Percentiles rank a stretch among this genome's conserved stretches.
phyloP scores from a whole-genome alignment of 1,140 invertebrate genomes.

The Tetramorium alpestre region DNA sequence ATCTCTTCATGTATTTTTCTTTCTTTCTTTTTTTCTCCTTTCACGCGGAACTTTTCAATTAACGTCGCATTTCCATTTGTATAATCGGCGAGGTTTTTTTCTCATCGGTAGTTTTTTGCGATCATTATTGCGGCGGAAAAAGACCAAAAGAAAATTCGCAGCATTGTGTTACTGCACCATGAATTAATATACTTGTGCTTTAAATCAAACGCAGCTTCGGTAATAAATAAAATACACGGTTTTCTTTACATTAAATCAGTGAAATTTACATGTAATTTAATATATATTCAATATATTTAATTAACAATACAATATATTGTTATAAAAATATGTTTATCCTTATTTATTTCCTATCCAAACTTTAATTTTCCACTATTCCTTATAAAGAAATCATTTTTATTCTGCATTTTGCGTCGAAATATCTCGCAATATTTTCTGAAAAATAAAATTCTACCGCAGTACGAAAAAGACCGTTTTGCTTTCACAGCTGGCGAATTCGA shows the following conservation, averaged over 20 bases:
- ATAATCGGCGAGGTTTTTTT: slow-evolving; percentile 37
- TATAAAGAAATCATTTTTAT: neutral
- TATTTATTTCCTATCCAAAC: neutral
- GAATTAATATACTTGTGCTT: slow-evolving; percentile 1
- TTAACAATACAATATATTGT: neutral
- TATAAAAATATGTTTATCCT: neutral
- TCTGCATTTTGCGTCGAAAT: neutral
- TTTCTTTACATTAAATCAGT: neutral
- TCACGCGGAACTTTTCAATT: slow-evolving; percentile 34
- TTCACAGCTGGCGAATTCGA: neutral
- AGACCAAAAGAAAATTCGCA: neutral
- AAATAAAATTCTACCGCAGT: neutral
- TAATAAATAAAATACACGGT: neutral
- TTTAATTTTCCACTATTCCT: neutral
- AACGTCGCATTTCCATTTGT: slow-evolving; percentile 24
- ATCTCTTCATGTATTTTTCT: slow-evolving; percentile 1
- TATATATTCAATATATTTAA: neutral
- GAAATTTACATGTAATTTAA: neutral
- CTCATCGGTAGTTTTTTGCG: slow-evolving; percentile 5
- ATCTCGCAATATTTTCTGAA: neutral
- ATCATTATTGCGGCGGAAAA: slow-evolving; percentile 29
- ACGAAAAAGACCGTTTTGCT: neutral
- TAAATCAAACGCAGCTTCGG: neutral
- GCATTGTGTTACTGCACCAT: slow-evolving; percentile 18
- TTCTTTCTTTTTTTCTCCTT: neutral